Evolutionary conservation across 2,113 vertebrate genomes (phyloP), one percentile per base, ranked within the genome.

Genomic region (Apaloderma vittatum): DNA sequence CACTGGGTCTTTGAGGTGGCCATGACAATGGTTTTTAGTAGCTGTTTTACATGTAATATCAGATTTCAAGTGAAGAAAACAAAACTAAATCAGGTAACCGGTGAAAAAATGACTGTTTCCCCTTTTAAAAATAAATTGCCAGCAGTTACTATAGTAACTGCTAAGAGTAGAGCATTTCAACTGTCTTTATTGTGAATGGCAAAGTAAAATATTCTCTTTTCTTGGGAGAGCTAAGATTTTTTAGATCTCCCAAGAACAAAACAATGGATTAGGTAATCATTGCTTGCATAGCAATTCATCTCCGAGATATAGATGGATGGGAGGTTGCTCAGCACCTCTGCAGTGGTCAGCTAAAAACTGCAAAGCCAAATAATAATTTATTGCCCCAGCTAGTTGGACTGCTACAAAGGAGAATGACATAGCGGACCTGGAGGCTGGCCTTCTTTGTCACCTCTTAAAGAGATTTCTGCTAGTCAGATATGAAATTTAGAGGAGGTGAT

Each of bases 141-240:
- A 76, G 45, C n/a, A 67, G 97, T 98, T 98, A 79, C 97, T 90
- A 98, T 97, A 96, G 98, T 84, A 98, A 98, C 96, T 92, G 49
- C 65, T 86, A 94, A 96, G 77, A 97, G 94, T 62, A 77, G 76
- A 96, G 66, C 48, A 29, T 96, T 98, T 97, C 75, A 43, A 34
- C 94, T 96, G 88, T 92, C 93, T 93, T 97, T 97, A 94, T 95
- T 94, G 88, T 43, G 52, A 94, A 96, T 36, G 36, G 87, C 55
- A 83, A 95, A 95, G 95, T 82, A 88, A 97, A 97, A 96, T 88
- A 92, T 61, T 93, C 91, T 94, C 51, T 95, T 97, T 97, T 95
- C 92, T 96, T 95, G 86, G 82, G 93, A 93, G 37, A 94, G 48
- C 63, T 88, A 70, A 95, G 83, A 40, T 40, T 40, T 40, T 40